Percentiles rank a stretch among this genome's conserved stretches.
Evolutionary conservation across 2,888 invertebrate genomes (phyloP).

Genomic region (Melanostoma scalare): DNA sequence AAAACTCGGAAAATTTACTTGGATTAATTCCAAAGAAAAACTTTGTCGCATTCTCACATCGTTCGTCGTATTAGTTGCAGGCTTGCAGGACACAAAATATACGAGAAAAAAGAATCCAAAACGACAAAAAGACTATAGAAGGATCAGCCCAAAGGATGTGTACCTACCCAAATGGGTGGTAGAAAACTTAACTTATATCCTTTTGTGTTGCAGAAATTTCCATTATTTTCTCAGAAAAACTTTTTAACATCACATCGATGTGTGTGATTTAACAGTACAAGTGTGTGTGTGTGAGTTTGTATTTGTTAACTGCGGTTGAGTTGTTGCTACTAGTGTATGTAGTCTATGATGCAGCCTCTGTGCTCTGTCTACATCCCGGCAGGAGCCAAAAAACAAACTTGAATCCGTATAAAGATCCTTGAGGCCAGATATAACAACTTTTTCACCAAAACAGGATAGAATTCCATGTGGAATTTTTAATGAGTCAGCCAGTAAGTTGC

Average conservation of each 20-base stretch:
- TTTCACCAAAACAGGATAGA: conserved; percentile 43
- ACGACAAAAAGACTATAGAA: conserved; percentile 43
- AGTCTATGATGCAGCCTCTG: conserved; percentile 45
- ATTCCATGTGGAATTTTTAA: conserved; percentile 62
- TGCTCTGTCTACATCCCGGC: conserved; percentile 12
- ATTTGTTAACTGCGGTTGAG: conserved; percentile 64
- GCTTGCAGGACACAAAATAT: conserved; percentile 59
- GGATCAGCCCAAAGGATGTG: conserved; percentile 54
- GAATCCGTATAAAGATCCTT: conserved; percentile 47
- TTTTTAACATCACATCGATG: conserved; percentile 21
- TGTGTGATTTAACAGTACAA: background rate
- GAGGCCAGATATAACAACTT: conserved; percentile 53
- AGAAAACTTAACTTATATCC: conserved; percentile 68
- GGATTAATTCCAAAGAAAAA: conserved; percentile 74
- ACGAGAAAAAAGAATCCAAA: conserved; percentile 34
- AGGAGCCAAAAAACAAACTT: conserved; percentile 51
- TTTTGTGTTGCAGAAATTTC: conserved; percentile 72
- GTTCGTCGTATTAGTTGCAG: conserved; percentile 71
- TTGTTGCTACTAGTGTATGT: conserved; percentile 32
- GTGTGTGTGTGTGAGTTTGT: background rate
- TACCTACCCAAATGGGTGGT: conserved; percentile 47
- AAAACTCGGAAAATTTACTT: conserved; percentile 70
- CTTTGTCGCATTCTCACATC: conserved; percentile 74
- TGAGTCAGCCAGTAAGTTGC: conserved; percentile 58
- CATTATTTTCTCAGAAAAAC: conserved; percentile 64